phyloP scores from a whole-genome alignment of 2,888 invertebrate genomes.

The Campopleginae sp. region DNA sequence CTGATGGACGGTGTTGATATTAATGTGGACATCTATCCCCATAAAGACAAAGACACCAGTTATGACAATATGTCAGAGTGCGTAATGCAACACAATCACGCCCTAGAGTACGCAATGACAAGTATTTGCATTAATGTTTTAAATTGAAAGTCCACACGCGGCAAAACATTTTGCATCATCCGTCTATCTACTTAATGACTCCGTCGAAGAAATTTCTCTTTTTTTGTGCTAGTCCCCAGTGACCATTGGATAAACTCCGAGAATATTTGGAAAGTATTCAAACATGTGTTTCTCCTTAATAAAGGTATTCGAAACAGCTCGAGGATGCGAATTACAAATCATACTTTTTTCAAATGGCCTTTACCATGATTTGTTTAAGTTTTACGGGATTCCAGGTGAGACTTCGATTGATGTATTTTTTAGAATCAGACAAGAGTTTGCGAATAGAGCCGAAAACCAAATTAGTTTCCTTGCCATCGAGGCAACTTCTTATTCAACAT shows the following conservation, averaged over 20 bases:
- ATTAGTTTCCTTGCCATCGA: neutral
- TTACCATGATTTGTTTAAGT: constrained; percentile 74
- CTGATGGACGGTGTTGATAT: constrained; percentile 62
- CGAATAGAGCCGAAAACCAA: neutral
- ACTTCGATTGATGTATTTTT: neutral
- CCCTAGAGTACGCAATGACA: constrained; percentile 50
- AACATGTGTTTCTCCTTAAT: constrained; percentile 10
- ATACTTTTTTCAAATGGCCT: constrained; percentile 74
- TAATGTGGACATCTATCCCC: constrained; percentile 67
- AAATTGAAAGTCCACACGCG: neutral
- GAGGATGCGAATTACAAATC: constrained; percentile 71
- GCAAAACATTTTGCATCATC: neutral
- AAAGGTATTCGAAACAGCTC: constrained; percentile 71
- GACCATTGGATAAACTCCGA: neutral
- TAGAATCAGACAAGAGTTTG: neutral
- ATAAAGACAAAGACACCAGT: constrained; percentile 57
- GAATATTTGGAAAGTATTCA: neutral
- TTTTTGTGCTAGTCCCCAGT: neutral
- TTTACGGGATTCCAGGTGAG: constrained; percentile 75
- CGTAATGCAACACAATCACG: constrained; percentile 69
- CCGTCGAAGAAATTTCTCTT: neutral
- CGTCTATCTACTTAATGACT: neutral
- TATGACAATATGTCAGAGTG: constrained; percentile 68
- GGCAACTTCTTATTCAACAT: neutral
- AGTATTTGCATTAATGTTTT: neutral